Conservation (phyloP, 2,888 invertebrate species). For the Drosophila helvetica region DNA sequence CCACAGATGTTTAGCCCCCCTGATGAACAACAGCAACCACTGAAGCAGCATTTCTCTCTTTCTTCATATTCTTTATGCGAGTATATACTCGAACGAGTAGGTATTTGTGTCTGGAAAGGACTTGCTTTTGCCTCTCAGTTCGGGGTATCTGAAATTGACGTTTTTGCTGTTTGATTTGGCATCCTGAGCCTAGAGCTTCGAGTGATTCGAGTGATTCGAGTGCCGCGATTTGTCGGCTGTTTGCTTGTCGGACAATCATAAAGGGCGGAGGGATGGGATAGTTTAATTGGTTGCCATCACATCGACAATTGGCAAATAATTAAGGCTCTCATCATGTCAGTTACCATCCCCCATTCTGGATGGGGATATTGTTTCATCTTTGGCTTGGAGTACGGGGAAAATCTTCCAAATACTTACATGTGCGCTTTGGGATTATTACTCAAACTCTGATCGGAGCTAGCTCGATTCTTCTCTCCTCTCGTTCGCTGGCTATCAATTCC, state of each 20-base stretch:
- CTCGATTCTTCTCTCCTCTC: not conserved
- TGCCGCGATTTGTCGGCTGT: too few relatives aligned
- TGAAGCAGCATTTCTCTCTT: slow-evolving; percentile 13
- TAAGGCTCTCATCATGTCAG: not conserved
- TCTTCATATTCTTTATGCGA: not conserved
- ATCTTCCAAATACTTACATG: not conserved
- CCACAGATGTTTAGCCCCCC: slow-evolving; percentile 58
- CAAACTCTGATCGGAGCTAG: not conserved
- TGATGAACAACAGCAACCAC: slow-evolving; percentile 11
- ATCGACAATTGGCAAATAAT: not conserved
- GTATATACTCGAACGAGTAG: too few relatives aligned
- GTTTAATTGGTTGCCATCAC: slow-evolving; percentile 7
- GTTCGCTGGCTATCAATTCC: not conserved
- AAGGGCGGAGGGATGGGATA: too few relatives aligned
- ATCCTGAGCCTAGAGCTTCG: not conserved
- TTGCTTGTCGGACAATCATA: too few relatives aligned
- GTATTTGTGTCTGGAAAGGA: slow-evolving; percentile 4
- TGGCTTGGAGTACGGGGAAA: too few relatives aligned
- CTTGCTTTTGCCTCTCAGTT: slow-evolving; percentile 12
- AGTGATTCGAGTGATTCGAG: too few relatives aligned
- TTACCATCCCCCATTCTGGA: too few relatives aligned
- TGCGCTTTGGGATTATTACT: not conserved
- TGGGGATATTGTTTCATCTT: too few relatives aligned
- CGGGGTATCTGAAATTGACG: slow-evolving; percentile 14
- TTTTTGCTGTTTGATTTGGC: slow-evolving; percentile 23